Percentiles rank a stretch among this genome's conserved stretches.
Evolutionary conservation across 2,113 vertebrate genomes (phyloP).

Genomic region (Turnix velox): DNA sequence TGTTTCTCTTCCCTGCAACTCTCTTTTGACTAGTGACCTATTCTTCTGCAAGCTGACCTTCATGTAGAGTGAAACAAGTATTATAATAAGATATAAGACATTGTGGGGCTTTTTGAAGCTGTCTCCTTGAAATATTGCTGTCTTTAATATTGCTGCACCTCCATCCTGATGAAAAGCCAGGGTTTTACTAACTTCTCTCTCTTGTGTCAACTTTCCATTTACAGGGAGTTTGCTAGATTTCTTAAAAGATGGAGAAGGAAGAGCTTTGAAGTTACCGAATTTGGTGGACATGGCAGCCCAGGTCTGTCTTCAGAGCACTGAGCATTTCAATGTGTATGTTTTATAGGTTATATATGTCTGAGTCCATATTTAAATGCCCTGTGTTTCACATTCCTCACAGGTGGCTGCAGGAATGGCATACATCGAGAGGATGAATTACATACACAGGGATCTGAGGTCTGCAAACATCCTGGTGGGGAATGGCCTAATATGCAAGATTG

Average conservation of each 20-base stretch:
- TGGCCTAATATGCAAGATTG: conserved; percentile 94
- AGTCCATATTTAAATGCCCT: background rate
- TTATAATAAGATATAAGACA: background rate
- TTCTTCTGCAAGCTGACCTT: background rate
- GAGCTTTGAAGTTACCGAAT: conserved; percentile 89
- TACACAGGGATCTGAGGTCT: conserved; percentile 93
- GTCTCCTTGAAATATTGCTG: background rate
- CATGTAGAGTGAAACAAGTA: background rate
- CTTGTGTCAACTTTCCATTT: conserved; percentile 37
- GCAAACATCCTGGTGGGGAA: conserved; percentile 97
- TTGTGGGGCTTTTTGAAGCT: background rate
- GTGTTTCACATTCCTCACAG: conserved; percentile 50
- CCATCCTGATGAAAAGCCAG: background rate
- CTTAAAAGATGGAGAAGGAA: conserved; percentile 89
- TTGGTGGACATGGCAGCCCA: conserved; percentile 97
- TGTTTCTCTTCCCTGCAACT: background rate
- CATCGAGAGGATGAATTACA: conserved; percentile 98
- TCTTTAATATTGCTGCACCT: background rate
- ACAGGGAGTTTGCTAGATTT: conserved; percentile 95
- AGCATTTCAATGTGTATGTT: background rate
- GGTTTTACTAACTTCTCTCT: background rate
- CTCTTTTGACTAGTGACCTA: background rate
- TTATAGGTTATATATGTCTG: fast-evolving
- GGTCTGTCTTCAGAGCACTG: conserved; percentile 66
- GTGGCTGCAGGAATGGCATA: conserved; percentile 95